Conservation (phyloP, 2,113 vertebrate species). For the Hyla sarda region DNA sequence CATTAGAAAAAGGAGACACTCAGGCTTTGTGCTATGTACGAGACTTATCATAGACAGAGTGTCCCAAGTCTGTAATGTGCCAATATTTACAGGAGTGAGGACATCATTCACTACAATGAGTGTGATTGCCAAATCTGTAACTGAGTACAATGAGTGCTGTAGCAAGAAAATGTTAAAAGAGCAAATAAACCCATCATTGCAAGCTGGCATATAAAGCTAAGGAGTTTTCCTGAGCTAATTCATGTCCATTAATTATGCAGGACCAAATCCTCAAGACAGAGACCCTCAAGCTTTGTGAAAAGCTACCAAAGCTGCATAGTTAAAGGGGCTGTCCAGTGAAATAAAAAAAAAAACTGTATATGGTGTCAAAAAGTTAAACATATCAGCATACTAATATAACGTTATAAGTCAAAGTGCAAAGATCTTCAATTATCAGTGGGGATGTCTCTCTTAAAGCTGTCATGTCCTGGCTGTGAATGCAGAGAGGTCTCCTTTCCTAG, state of each 20-base stretch:
- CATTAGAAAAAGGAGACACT: not conserved
- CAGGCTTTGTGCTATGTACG: not conserved
- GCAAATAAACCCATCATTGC: not conserved
- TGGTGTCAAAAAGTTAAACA: no score
- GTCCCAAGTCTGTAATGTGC: no score
- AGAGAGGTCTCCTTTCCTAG: no score
- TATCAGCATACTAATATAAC: no score
- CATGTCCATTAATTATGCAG: not conserved
- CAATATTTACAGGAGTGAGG: not conserved
- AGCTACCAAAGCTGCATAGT: not conserved
- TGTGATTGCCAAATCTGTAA: not conserved
- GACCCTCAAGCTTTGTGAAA: not conserved
- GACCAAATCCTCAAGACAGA: not conserved
- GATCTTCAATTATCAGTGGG: no score
- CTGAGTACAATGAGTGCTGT: not conserved
- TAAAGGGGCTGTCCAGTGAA: no score
- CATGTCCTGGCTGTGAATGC: no score
- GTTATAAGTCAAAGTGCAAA: no score
- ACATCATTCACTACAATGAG: not conserved
- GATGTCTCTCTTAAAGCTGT: no score
- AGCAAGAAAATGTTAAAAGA: not conserved
- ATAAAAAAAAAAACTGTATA: no score
- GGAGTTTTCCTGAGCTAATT: not conserved
- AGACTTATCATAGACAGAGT: not conserved
- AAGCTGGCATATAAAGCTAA: not conserved